Percentiles rank a stretch among this genome's conserved stretches.
Conservation (phyloP, 1,140 invertebrate species). For the Caerostris extrusa region DNA sequence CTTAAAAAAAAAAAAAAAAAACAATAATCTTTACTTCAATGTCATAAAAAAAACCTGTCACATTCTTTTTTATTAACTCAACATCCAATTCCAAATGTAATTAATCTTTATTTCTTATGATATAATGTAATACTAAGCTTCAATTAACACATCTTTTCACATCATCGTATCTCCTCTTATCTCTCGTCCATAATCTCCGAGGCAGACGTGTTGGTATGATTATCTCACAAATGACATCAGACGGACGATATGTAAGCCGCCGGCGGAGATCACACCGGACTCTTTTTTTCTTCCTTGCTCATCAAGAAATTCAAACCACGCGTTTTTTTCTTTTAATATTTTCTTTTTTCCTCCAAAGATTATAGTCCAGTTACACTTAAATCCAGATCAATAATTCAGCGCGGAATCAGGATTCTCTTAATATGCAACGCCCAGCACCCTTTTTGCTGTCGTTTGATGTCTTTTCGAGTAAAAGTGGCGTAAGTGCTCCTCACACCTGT, state of each 20-base stretch:
- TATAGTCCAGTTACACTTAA: conserved; percentile 30
- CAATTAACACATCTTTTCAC: neutral
- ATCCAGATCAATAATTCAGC: conserved; percentile 22
- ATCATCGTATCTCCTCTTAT: neutral
- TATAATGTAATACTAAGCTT: neutral
- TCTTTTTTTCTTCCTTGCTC: neutral
- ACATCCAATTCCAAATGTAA: too few relatives aligned
- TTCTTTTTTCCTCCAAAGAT: neutral
- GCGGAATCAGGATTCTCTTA: conserved; percentile 15
- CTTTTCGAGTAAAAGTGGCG: neutral
- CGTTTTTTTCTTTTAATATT: neutral
- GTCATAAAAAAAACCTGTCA: too few relatives aligned
- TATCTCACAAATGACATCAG: neutral
- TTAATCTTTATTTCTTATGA: too few relatives aligned
- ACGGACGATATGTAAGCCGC: neutral
- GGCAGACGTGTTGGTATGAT: neutral
- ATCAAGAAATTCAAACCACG: neutral
- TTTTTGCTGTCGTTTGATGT: neutral
- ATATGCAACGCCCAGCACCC: conserved; percentile 28
- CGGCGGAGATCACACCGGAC: neutral
- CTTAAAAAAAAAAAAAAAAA: too few relatives aligned
- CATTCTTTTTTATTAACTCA: too few relatives aligned
- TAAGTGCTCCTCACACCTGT: neutral
- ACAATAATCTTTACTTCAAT: too few relatives aligned
- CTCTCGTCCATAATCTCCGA: neutral